These are phyloP conservation scores for Drosophila differens DNA, from an alignment of 2,888 invertebrate species.

Conservation along the genomic window DNA sequence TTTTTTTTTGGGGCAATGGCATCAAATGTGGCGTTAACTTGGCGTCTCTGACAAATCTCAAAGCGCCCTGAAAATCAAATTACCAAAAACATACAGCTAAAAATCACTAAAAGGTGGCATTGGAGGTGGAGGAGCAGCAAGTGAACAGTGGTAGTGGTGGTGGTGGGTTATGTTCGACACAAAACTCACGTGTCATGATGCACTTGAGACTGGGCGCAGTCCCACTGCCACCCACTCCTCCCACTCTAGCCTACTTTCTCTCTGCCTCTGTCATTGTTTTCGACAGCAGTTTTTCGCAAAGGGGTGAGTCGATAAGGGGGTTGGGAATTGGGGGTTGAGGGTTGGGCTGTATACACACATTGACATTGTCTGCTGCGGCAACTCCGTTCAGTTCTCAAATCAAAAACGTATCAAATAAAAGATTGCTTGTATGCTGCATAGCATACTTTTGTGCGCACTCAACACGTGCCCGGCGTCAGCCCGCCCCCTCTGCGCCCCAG, in stretches of 20 bases:
- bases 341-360: constrained; percentile 19
- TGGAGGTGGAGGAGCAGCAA: too few relatives aligned
- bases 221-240: constrained; percentile 2
- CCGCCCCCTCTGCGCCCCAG: not conserved
- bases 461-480: constrained; percentile 60
- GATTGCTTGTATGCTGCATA: constrained; percentile 53
- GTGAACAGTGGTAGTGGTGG: too few relatives aligned
- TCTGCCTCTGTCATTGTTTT: constrained; percentile 56
- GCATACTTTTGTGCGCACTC: constrained; percentile 68
- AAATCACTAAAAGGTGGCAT: constrained; percentile 16
- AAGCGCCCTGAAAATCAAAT: constrained; percentile 71
- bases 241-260: constrained; percentile 2
- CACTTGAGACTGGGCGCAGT: constrained; percentile 74
- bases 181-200: constrained; percentile 76
- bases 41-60: constrained; percentile 60
- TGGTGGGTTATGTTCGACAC: constrained; percentile 38
- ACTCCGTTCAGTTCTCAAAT: constrained; percentile 59
- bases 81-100: constrained; percentile 49
- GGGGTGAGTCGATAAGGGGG: not conserved
- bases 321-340: not conserved
- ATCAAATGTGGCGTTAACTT: constrained; percentile 78
- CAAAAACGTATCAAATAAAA: constrained; percentile 79
- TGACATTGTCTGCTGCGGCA: constrained; percentile 69
- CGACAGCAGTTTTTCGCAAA: constrained; percentile 45
- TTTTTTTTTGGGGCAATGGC: constrained; percentile 50